Conservation (phyloP, 2,113 vertebrate genomes). For the Trichechus manatus region DNA sequence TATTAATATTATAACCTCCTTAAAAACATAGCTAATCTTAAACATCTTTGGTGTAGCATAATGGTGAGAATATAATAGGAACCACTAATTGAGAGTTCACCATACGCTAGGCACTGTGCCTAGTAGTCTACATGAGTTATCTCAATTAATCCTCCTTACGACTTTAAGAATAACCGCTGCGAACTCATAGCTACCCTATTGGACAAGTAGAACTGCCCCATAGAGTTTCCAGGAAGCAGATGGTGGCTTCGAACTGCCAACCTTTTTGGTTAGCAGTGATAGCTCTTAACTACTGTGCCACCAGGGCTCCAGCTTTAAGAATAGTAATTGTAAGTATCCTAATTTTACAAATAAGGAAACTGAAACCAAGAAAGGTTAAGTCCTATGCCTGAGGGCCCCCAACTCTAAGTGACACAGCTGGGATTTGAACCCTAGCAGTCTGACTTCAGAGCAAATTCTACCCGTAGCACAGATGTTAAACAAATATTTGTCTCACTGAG, state of each 20-base stretch:
- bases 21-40: not conserved
- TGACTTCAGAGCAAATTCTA: not conserved
- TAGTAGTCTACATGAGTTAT: not conserved
- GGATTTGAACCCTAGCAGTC: not conserved
- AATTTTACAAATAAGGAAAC: not conserved
- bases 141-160: not conserved
- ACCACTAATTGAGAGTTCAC: not conserved
- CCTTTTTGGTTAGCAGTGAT: too few relatives aligned
- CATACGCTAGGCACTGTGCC: not conserved
- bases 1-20: not conserved
- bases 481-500: not conserved
- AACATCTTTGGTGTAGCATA: not conserved
- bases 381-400: not conserved
- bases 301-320: not conserved
- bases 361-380: not conserved
- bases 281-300: too few relatives aligned
- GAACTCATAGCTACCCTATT: too few relatives aligned
- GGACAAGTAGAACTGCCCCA: too few relatives aligned
- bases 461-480: not conserved
- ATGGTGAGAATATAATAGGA: not conserved
- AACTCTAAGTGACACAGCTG: not conserved
- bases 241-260: too few relatives aligned
- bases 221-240: too few relatives aligned
- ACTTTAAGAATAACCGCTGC: not conserved
- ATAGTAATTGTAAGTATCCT: not conserved